phyloP scores from a whole-genome alignment of 2,113 vertebrate species.

The Saguinus imperator region DNA sequence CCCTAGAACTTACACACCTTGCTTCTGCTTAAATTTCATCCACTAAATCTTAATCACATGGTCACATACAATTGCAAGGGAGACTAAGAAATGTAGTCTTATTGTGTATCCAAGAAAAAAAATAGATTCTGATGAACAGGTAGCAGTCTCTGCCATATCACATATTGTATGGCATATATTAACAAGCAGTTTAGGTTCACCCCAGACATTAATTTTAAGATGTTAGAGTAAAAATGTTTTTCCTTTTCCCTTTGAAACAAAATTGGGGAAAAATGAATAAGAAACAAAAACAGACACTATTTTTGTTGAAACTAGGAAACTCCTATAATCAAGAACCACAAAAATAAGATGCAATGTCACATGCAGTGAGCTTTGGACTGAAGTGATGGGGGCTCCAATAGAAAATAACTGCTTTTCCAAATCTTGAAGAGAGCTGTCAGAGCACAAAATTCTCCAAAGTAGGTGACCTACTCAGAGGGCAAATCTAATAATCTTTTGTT shows the following conservation, averaged over 20 bases:
- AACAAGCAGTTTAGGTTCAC: not conserved
- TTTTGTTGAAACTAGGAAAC: constrained; percentile 1
- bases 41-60: not conserved
- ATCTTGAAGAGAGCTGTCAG: not conserved
- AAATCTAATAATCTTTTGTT: not conserved
- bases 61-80: not conserved
- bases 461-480: not conserved
- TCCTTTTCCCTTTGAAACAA: not conserved
- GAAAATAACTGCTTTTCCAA: not conserved
- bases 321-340: not conserved
- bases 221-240: constrained; percentile 7
- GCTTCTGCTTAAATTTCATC: not conserved
- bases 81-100: not conserved
- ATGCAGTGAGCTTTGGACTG: not conserved
- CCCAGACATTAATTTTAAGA: constrained; percentile 37
- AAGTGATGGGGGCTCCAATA: not conserved
- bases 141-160: not conserved
- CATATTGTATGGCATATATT: not conserved
- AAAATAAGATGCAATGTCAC: not conserved
- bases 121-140: not conserved
- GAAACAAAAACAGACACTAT: not conserved
- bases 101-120: not conserved
- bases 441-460: not conserved
- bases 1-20: not conserved
- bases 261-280: not conserved